phyloP scores from a whole-genome alignment of 2,797 vertebrate genomes.

The Enteromius anoplus region DNA sequence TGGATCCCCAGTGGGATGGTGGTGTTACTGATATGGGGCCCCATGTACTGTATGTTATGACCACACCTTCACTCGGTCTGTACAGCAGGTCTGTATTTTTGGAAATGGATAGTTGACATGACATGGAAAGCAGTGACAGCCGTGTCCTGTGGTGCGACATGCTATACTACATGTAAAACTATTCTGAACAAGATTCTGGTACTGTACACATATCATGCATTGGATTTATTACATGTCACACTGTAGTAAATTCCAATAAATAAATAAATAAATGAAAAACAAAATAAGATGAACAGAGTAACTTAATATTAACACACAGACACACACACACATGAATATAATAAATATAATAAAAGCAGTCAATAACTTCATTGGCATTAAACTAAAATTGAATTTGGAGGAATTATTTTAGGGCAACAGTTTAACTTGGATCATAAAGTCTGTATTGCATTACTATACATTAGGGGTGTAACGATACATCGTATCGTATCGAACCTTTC shows the following conservation, averaged over 20 bases:
- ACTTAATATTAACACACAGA: not conserved
- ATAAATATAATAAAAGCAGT: not conserved
- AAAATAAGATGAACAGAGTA: not conserved
- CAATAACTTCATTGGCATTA: not conserved
- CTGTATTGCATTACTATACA: conserved; percentile 4
- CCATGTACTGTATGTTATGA: conserved; percentile 2
- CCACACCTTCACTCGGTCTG: not conserved
- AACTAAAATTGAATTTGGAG: not conserved
- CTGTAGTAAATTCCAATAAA: not conserved
- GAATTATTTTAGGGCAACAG: not conserved
- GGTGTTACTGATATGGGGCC: conserved; percentile 4
- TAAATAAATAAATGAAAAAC: not conserved
- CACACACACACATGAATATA: not conserved
- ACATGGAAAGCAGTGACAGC: conserved; percentile 13
- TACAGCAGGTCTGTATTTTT: conserved; percentile 29
- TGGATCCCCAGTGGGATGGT: not conserved
- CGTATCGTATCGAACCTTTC: too few species aligned
- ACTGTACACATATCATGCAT: not conserved
- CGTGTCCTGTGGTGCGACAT: conserved; percentile 16
- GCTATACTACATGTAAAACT: conserved; percentile 15
- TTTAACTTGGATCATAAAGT: conserved; percentile 20
- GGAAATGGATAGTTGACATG: conserved; percentile 22
- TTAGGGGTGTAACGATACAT: too few species aligned
- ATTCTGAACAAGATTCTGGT: conserved; percentile 17
- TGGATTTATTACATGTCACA: not conserved